Evolutionary conservation across 2,797 vertebrate genomes (phyloP).

Genomic region (Numenius phaeopus): DNA sequence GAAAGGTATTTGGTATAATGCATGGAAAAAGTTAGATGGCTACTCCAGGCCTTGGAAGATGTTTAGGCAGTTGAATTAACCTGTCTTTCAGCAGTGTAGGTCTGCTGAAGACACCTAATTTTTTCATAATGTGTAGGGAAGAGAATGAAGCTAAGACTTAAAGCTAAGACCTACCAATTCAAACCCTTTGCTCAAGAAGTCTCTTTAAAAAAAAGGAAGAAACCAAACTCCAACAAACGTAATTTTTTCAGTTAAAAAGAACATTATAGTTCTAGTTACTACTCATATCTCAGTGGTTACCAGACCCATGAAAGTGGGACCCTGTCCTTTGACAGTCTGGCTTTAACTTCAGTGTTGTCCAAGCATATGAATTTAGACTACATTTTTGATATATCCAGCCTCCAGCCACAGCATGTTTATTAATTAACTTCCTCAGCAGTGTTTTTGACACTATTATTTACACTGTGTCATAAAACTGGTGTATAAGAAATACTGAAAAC

Average conservation of each 20-base stretch:
- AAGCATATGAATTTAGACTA: background rate
- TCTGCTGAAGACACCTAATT: background rate
- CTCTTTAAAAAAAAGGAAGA: background rate
- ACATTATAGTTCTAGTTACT: background rate
- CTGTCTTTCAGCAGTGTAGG: background rate
- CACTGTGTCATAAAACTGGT: background rate
- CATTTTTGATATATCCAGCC: background rate
- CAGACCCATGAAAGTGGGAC: background rate
- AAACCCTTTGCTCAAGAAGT: background rate
- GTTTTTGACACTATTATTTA: background rate
- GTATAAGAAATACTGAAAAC: background rate
- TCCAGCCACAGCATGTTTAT: background rate
- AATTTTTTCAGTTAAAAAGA: background rate
- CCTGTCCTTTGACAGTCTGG: background rate
- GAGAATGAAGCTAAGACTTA: background rate
- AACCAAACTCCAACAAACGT: background rate
- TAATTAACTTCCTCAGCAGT: background rate
- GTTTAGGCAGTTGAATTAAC: background rate
- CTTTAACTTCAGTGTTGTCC: background rate
- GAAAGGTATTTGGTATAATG: background rate
- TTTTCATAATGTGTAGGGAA: background rate
- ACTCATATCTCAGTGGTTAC: background rate
- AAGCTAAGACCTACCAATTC: background rate
- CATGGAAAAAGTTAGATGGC: background rate
- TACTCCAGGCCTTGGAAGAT: background rate